Evolutionary conservation across 1,140 invertebrate species (phyloP).

Genomic region (Reticulitermes speratus): DNA sequence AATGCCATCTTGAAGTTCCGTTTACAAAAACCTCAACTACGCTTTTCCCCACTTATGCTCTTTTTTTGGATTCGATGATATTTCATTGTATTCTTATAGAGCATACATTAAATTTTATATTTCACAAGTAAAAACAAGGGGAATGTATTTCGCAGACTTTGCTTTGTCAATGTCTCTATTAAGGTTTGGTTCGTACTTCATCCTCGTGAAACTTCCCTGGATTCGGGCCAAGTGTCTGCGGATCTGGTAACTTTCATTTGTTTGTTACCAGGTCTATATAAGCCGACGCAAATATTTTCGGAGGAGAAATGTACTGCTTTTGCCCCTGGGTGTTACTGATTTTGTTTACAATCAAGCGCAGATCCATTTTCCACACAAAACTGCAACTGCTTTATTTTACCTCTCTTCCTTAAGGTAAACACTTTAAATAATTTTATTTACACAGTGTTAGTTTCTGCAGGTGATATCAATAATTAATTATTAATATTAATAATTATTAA

Average conservation of each 20-base stretch:
- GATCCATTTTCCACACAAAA: no score
- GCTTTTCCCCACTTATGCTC: background rate
- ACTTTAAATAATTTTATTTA: no score
- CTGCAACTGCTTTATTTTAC: no score
- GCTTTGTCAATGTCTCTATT: background rate
- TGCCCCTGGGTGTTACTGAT: no score
- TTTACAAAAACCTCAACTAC: background rate
- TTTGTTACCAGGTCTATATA: background rate
- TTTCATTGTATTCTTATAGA: background rate
- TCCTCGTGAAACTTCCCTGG: background rate
- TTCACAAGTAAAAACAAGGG: constrained; percentile 1
- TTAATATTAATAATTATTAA: no score
- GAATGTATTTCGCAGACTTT: background rate
- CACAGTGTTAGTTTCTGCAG: no score
- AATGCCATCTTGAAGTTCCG: background rate
- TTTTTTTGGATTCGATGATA: background rate
- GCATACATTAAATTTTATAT: constrained; percentile 4
- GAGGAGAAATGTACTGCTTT: no score
- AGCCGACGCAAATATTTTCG: no score
- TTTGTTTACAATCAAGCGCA: no score
- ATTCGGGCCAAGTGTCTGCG: background rate
- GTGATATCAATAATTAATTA: no score
- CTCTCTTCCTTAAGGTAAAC: no score
- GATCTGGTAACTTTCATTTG: background rate
- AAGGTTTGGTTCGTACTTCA: background rate